Evolutionary conservation across 2,113 vertebrate genomes (phyloP), one percentile per base, ranked within the genome.

Genomic region (Tyto alba): DNA sequence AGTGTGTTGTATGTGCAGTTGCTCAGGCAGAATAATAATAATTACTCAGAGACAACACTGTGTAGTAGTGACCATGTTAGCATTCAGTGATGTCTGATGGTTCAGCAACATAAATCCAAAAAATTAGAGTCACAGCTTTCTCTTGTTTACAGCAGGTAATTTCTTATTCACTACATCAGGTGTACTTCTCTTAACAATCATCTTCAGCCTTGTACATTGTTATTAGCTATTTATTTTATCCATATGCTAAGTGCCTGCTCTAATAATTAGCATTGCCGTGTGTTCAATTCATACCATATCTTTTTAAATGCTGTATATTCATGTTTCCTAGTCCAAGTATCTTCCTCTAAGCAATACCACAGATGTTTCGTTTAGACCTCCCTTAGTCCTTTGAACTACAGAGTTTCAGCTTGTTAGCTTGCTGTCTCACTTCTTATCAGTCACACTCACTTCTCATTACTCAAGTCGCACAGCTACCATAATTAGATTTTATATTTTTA

Each of bases 401-500:
- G 40, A 72, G 40, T 40, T 91, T 95, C 87, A 89, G 81, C 85
- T 93, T 55, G 38, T 96, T 91, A 95, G 66, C 66, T 77, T 52
- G 62, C 43, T 8, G 12, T 82, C 87, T 88, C 89, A 25, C 71
- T 91, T 89, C 94, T 90, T 94, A 96, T 96, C 95, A 93, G 85
- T 95, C 74, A 79, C 80, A 27, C 57, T 94, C 0, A 0, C 36
- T 85, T 91, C 85, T 88, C 87, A 76, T 95, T 95, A 73, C 78
- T 95, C 48, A 40, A 30, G 66, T 76, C 89, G 89, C 93, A 88
- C 62, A 87, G 81, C 80, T 88, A 72, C 64, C 80, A 7, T 91
- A 96, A 97, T 97, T 95, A 94, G 73, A 75, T 93, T 95, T 94
- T 79, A 75, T 92, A 89, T 91, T 96, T 95, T 89, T 89, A 95